phyloP scores from a whole-genome alignment of 2,797 vertebrate species.

The Pyrocephalus nanus region DNA sequence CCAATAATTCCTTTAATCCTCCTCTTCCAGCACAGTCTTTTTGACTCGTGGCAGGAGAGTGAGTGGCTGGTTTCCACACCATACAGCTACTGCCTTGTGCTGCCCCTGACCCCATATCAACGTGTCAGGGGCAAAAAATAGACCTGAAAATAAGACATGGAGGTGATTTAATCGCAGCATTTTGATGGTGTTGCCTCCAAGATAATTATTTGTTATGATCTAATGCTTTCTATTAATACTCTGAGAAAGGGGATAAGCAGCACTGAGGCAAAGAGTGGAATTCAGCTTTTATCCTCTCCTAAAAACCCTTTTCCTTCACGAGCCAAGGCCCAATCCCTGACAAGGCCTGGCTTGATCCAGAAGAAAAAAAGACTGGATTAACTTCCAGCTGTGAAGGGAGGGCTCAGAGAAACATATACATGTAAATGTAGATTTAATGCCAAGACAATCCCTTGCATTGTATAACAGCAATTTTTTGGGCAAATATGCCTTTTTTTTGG shows the following conservation, averaged over 20 bases:
- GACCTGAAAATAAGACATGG: background rate
- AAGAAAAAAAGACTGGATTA: background rate
- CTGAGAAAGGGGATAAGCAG: background rate
- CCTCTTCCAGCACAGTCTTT: background rate
- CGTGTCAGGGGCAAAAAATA: conserved; percentile 50
- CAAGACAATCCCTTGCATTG: background rate
- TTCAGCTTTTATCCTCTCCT: background rate
- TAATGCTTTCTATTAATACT: conserved; percentile 55
- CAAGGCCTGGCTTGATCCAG: background rate
- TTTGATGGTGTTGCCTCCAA: background rate
- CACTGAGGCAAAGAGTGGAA: background rate
- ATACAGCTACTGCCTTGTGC: background rate
- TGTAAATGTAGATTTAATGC: too few species aligned
- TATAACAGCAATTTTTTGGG: background rate
- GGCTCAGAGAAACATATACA: background rate
- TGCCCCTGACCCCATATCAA: background rate
- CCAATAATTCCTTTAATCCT: background rate
- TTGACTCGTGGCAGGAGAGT: background rate
- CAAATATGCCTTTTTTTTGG: background rate
- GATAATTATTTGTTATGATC: background rate
- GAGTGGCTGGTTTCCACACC: background rate
- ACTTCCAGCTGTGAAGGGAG: background rate
- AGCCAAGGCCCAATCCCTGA: background rate
- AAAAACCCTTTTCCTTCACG: background rate
- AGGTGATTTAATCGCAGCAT: background rate